Evolutionary conservation across 2,888 invertebrate species (phyloP).

Genomic region (Hypsopygia costalis): DNA sequence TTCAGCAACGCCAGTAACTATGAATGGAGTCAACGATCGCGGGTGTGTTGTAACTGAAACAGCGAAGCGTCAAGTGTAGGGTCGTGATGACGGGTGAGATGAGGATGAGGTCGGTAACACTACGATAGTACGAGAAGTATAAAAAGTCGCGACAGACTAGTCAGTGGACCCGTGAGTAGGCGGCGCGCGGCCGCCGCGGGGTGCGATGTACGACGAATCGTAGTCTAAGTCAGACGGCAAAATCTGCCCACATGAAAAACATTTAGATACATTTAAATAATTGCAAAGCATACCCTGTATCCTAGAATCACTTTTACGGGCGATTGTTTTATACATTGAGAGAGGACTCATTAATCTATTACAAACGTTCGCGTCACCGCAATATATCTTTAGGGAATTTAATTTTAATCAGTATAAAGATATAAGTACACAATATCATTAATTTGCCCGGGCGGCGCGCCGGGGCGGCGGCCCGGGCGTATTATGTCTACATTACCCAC

Average conservation of each 20-base stretch:
- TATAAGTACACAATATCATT: conserved; percentile 66
- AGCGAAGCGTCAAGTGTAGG: conserved; percentile 44
- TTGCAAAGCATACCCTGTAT: conserved; percentile 97
- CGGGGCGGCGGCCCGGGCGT: conserved; percentile 38
- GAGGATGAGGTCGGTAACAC: conserved; percentile 55
- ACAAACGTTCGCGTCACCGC: conserved; percentile 69
- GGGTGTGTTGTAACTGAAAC: conserved; percentile 31
- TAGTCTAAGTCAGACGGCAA: conserved; percentile 53
- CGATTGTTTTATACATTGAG: conserved; percentile 77
- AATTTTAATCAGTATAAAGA: conserved; percentile 70
- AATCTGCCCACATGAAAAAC: conserved; percentile 74
- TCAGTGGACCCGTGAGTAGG: conserved; percentile 66
- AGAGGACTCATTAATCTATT: conserved; percentile 72
- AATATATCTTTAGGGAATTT: conserved; percentile 65
- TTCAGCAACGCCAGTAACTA: conserved; percentile 40
- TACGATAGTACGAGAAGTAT: conserved; percentile 68
- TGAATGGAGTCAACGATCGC: conserved; percentile 32
- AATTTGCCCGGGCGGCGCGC: conserved; percentile 39
- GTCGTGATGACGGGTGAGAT: conserved; percentile 36
- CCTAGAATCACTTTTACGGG: conserved; percentile 90
- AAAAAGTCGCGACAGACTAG: conserved; percentile 74
- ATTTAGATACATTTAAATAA: conserved; percentile 88
- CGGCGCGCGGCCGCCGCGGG: conserved; percentile 43
- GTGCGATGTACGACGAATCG: conserved; percentile 42
- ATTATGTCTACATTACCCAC: conserved; percentile 65